Conservation (phyloP, 1,140 invertebrate species). For the Drosophila sproati region DNA sequence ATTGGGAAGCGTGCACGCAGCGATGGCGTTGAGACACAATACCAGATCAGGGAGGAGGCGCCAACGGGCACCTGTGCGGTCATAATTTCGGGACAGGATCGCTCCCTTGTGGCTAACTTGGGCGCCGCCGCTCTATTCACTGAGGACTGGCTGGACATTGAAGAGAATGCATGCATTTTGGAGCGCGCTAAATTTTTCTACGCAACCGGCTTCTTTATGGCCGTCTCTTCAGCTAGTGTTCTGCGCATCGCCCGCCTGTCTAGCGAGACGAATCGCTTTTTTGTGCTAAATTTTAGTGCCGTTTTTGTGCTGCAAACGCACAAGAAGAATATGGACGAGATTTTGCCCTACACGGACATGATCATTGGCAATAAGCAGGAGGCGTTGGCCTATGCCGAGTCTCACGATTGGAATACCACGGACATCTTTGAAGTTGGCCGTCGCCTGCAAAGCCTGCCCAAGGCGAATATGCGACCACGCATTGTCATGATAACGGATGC, state of each 20-base stretch:
- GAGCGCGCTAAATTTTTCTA: conserved; percentile 51
- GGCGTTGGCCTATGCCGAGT: conserved; percentile 38
- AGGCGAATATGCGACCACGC: conserved; percentile 37
- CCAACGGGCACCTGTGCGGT: conserved; percentile 96
- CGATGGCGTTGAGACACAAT: conserved; percentile 93
- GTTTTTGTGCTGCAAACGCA: conserved; percentile 61
- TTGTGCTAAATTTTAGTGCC: conserved; percentile 65
- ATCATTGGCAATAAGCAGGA: conserved; percentile 66
- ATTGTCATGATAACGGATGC: conserved; percentile 51
- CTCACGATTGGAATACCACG: conserved; percentile 47
- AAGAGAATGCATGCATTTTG: conserved; percentile 50
- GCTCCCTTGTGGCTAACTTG: conserved; percentile 65
- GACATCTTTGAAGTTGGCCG: conserved; percentile 61
- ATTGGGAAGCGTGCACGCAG: conserved; percentile 91
- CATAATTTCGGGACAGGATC: conserved; percentile 85
- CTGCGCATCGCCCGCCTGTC: conserved; percentile 18
- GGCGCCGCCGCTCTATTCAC: conserved; percentile 58
- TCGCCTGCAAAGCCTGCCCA: conserved; percentile 44
- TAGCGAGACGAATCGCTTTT: conserved; percentile 23
- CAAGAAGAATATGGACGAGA: conserved; percentile 11
- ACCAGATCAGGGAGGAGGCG: conserved; percentile 90
- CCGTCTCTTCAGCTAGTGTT: conserved; percentile 43
- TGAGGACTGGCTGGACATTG: conserved; percentile 50
- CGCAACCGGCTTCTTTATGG: conserved; percentile 66
- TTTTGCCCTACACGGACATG: conserved; percentile 53